These are phyloP conservation scores for Trichomycterus rosablanca DNA, from an alignment of 2,113 vertebrate species.

Conservation along the genomic window DNA sequence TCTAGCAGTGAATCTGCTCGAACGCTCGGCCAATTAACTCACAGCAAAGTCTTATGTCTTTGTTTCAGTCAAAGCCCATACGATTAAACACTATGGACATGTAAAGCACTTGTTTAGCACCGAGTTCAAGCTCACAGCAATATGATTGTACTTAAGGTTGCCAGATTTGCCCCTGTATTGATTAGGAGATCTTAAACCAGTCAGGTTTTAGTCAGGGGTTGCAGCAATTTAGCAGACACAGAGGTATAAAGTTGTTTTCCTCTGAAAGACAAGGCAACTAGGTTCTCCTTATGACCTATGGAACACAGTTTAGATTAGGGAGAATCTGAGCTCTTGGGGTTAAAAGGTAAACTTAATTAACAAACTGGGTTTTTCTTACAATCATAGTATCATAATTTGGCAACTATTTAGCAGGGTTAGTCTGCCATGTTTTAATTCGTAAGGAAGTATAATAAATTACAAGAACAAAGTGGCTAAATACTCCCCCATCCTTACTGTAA, in stretches of 20 bases:
- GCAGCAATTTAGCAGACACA: constrained; percentile 30
- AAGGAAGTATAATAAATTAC: no score
- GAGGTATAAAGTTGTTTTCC: no score
- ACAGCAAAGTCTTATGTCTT: neutral
- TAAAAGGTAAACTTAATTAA: no score
- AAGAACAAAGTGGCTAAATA: no score
- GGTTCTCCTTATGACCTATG: constrained; percentile 3
- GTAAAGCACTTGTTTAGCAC: neutral
- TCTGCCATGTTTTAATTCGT: no score
- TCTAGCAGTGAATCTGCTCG: neutral
- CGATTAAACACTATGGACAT: constrained; percentile 24
- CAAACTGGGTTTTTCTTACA: no score
- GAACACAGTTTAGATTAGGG: no score
- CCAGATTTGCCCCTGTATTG: constrained; percentile 4
- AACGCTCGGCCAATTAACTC: neutral
- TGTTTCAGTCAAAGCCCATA: no score
- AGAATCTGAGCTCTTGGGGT: no score
- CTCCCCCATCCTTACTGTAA: no score
- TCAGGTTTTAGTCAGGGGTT: constrained; percentile 49
- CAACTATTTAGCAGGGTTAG: no score
- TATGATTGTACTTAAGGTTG: neutral
- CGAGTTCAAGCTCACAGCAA: neutral
- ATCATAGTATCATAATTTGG: no score
- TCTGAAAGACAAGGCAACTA: constrained; percentile 28
- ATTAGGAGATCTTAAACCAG: constrained; percentile 57